Base-by-base conservation (phyloP, 2,888 invertebrate genomes). In the Callimorpha dominula region DNA sequence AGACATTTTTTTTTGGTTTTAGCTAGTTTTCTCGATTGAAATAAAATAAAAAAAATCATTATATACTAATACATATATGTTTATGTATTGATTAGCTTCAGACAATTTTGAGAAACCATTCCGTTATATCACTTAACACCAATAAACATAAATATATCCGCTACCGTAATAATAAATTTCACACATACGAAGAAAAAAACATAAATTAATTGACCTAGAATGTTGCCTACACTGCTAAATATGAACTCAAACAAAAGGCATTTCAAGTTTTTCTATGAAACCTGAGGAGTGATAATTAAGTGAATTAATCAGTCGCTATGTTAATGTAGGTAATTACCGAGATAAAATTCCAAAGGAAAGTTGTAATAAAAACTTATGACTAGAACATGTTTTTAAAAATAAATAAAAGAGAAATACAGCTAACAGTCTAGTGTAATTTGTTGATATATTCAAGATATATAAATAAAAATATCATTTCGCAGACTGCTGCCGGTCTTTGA, bases 261-360 rank as follows among this genome's bases (percentile, higher is more conserved):
- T 62, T 68, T 40, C 42, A 67, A 70, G 57, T 67, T 73, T 75
- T 81, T 73, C 65, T 64, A 62, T 73, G 75, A 81, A 80, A 68
- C 57, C 12, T 40, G 70, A 73, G 52, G 40, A 67, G 68, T 69
- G 65, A 60, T 83, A 81, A 81, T 83, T 78, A 79, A 74, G n/a
- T 72, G 49, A 80, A 85, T 84, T 79, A 83, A 81, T 80, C 69
- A 78, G 71, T 74, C 64, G 50, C 70, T 85, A 83, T 85, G 81
- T 71, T 83, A 84, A 83, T 84, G 71, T 76, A 20, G 11, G n/a
- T 60, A 71, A 83, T 78, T 75, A 72, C 71, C 49, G 12, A 75
- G 75, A 79, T 80, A 76, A 80, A 66, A 82, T 81, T 79, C 75
- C 72, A 75, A 52, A 79, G 80, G 78, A 85, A 84, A 83, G 78